Base-by-base conservation (phyloP, 1,140 invertebrate genomes). In the Palaemon carinicauda region DNA sequence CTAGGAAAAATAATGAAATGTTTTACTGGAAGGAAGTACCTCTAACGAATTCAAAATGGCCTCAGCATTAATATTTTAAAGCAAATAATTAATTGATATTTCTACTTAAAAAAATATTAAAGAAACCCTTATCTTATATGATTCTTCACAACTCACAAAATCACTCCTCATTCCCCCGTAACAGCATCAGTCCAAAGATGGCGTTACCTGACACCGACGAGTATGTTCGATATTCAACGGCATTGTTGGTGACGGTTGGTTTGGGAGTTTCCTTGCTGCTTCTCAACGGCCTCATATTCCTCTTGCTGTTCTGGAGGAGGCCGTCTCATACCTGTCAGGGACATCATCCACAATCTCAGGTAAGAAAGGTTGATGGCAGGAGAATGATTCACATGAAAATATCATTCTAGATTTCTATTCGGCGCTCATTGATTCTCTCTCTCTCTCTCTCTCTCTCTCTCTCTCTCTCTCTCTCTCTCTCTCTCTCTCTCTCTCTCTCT, bases 191-290 rank as follows among this genome's bases (percentile, higher is more conserved):
- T 1, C 73, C 82, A 0, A 80, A 81, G 54, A 80, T 80, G 50
- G 31, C 71, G 12, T 7, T 84, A 17, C 78, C 87, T 15, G 77
- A 80, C 53, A 24, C 77, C 0, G 65, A 75, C 12, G 75, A 80
- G 69, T 88, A 86, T 71, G 81, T 88, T 24, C 79, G 80, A 5
- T 97, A 97, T 90, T 96, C 95, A 0, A 97, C 96, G 0, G 96
- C 96, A 1, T 91, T 98, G 15, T 96, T 96, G 90, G 95, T 98
- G 0, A 98, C 97, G 1, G 96, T 98, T 89, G 97, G 96, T 17
- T 97, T 98, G 77, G 97, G 97, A 1, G 97, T 96, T 89, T 96
- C 96, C 4, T 91, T 98, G 29, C 92, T 98, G n/a, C 95, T 98
- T 88, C 92, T 98, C 15, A 98, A 98, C 91, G 95, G 98, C 0